phyloP scores from a whole-genome alignment of 2,888 invertebrate genomes.

The Xestobium rufovillosum region DNA sequence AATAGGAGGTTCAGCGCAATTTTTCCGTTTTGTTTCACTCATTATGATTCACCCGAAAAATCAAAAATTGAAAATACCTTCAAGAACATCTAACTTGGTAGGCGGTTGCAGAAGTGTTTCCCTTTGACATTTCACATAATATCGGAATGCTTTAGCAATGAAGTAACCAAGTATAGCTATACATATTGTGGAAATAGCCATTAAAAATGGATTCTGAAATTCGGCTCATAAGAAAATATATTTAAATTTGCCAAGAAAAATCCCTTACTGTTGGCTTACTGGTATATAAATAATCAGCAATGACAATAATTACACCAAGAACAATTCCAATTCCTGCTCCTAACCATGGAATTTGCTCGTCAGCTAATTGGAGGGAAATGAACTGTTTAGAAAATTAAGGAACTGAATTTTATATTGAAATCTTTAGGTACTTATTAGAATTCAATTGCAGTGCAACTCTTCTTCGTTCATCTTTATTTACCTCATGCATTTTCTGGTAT shows the following conservation, averaged over 20 bases:
- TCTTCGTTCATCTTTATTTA: no score
- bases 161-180: slow-evolving; percentile 61
- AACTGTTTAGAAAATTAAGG: slow-evolving; percentile 7
- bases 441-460: no score
- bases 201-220: slow-evolving; percentile 60
- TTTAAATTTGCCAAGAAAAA: slow-evolving; percentile 1
- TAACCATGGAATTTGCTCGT: slow-evolving; percentile 66
- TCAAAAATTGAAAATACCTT: slow-evolving; percentile 10
- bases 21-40: slow-evolving; percentile 26
- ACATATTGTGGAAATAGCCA: slow-evolving; percentile 61
- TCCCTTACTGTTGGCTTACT: slow-evolving; percentile 57
- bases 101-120: slow-evolving; percentile 49
- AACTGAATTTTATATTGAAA: slow-evolving; percentile 9
- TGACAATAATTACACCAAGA: slow-evolving; percentile 59
- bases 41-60: slow-evolving; percentile 23
- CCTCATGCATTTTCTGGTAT: no score
- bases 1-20: slow-evolving; percentile 23
- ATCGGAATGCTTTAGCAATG: slow-evolving; percentile 53
- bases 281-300: slow-evolving; percentile 61
- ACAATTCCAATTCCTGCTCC: slow-evolving; percentile 67
- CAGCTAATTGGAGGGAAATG: slow-evolving; percentile 46
- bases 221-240: slow-evolving; percentile 10
- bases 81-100: slow-evolving; percentile 41
- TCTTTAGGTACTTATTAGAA: no score
- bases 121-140: slow-evolving; percentile 48